Evolutionary conservation across 1,140 invertebrate species (phyloP).

Genomic region (Zaprionus taronus): DNA sequence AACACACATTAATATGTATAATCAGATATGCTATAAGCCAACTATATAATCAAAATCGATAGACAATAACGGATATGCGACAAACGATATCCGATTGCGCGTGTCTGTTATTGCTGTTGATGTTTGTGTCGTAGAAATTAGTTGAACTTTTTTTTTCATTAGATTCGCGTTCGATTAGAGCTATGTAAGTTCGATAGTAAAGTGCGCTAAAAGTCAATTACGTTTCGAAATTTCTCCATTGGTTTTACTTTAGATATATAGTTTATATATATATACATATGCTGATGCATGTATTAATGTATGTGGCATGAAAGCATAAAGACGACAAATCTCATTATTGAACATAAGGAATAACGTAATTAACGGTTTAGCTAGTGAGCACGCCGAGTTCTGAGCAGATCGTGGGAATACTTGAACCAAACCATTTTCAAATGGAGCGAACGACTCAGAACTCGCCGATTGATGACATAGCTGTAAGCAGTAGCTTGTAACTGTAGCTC

Average conservation of each 20-base stretch:
- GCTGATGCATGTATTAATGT: background rate
- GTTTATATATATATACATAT: background rate
- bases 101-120: constrained; percentile 1
- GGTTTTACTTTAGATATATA: background rate
- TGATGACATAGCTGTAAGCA: background rate
- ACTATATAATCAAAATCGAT: background rate
- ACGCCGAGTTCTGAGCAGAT: constrained; percentile 6
- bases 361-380: constrained; percentile 11
- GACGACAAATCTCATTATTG: constrained; percentile 37
- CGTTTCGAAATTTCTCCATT: constrained; percentile 27
- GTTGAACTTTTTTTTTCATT: constrained; percentile 24
- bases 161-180: constrained; percentile 3
- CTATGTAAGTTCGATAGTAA: constrained; percentile 19
- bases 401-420: background rate
- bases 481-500: constrained; percentile 1
- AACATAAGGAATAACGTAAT: constrained; percentile 39
- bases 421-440: no score
- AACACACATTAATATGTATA: constrained; percentile 4
- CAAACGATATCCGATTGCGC: background rate
- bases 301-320: background rate
- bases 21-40: background rate
- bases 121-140: constrained; percentile 1
- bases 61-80: background rate
- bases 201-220: constrained; percentile 34
- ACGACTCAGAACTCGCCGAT: background rate